Evolutionary conservation across 2,888 invertebrate genomes (phyloP).

Genomic region (Pycnomerus fuliginosus): DNA sequence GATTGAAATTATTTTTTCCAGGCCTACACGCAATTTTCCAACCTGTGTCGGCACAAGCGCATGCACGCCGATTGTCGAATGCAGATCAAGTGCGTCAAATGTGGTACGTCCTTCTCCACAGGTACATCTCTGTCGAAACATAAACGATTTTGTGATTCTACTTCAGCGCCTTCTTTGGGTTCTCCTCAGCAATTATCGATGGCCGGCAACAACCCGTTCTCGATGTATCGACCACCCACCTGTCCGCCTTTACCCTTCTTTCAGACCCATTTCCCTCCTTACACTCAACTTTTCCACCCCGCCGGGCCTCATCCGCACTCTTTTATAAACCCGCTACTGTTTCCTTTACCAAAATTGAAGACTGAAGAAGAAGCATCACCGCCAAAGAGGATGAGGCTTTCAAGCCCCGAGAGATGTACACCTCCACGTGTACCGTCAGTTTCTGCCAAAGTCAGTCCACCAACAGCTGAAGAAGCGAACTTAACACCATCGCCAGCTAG

Average conservation of each 20-base stretch:
- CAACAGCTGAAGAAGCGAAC: slow-evolving; percentile 67
- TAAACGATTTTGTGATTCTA: slow-evolving; percentile 93
- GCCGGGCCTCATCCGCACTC: slow-evolving; percentile 57
- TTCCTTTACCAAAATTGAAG: slow-evolving; percentile 52
- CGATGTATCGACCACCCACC: slow-evolving; percentile 69
- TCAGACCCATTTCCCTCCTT: slow-evolving; percentile 60
- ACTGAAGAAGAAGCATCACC: slow-evolving; percentile 58
- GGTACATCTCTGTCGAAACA: slow-evolving; percentile 92
- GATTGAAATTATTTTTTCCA: slow-evolving; percentile 56
- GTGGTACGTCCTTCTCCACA: slow-evolving; percentile 89
- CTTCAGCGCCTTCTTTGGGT: slow-evolving; percentile 51
- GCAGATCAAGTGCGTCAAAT: slow-evolving; percentile 92
- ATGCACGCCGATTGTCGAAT: slow-evolving; percentile 97
- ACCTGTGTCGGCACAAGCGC: slow-evolving; percentile 98
- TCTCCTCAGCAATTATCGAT: slow-evolving; percentile 44
- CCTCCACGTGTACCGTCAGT: slow-evolving; percentile 57
- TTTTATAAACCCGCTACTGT: slow-evolving; percentile 64
- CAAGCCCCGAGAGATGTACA: slow-evolving; percentile 47
- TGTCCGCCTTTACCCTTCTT: slow-evolving; percentile 62
- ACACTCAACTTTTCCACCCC: slow-evolving; percentile 51
- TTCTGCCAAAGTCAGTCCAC: slow-evolving; percentile 63
- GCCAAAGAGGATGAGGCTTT: slow-evolving; percentile 33
- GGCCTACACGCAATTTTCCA: slow-evolving; percentile 99
- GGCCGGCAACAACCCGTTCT: slow-evolving; percentile 59
- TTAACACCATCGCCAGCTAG: slow-evolving; percentile 67